phyloP scores from a whole-genome alignment of 2,113 vertebrate genomes.

The pig (Sus scrofa) region T2T-Sscrofa CM000817.6:66278501-66279000 shows the following conservation, averaged over 20 bases:
- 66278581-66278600: slow-evolving; percentile 9
- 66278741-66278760: slow-evolving; percentile 28
- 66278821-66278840: neutral
- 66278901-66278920: slow-evolving; percentile 19
- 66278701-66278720: neutral
- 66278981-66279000: neutral
- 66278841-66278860: neutral
- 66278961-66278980: neutral
- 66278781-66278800: neutral
- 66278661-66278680: slow-evolving; percentile 17
- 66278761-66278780: neutral
- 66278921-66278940: neutral
- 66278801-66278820: neutral
- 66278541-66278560: slow-evolving; percentile 6
- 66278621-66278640: slow-evolving; percentile 26
- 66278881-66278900: neutral
- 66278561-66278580: neutral
- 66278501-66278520: slow-evolving; percentile 55
- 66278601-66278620: slow-evolving; percentile 19
- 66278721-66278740: slow-evolving; percentile 50
- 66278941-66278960: neutral
- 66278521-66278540: slow-evolving; percentile 45
- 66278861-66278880: neutral
- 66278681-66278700: slow-evolving; percentile 33
- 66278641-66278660: slow-evolving; percentile 33